Evolutionary conservation across 2,888 invertebrate species (phyloP).

Genomic region (Agelastica alni): DNA sequence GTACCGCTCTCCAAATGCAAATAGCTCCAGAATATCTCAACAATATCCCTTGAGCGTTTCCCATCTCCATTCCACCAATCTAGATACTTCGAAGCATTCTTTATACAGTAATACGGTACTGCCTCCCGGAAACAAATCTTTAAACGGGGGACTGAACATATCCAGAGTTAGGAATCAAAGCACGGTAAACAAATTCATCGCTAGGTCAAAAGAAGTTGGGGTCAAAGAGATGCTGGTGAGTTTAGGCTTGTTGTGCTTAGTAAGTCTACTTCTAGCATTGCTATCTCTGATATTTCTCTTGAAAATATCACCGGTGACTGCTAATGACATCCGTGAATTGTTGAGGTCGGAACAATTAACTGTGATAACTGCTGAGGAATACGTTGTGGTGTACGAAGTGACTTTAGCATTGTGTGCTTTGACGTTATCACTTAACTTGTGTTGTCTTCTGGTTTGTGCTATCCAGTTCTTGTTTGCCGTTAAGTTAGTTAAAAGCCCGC

Average conservation of each 20-base stretch:
- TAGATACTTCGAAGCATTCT: constrained; percentile 70
- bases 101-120: constrained; percentile 61
- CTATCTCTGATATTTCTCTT: constrained; percentile 83
- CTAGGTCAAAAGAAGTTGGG: constrained; percentile 61
- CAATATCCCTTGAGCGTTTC: constrained; percentile 71
- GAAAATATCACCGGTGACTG: constrained; percentile 76
- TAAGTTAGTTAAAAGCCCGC: constrained; percentile 85
- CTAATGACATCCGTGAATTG: constrained; percentile 62
- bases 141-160: constrained; percentile 65
- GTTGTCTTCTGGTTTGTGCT: constrained; percentile 90
- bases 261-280: constrained; percentile 81
- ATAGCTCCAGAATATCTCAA: constrained; percentile 53
- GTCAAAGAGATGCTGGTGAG: constrained; percentile 83
- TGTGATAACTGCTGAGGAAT: constrained; percentile 74
- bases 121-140: constrained; percentile 46
- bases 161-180: constrained; percentile 59
- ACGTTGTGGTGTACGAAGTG: constrained; percentile 88
- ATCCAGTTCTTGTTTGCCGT: constrained; percentile 94
- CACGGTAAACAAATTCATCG: constrained; percentile 53
- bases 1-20: constrained; percentile 49
- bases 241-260: constrained; percentile 81
- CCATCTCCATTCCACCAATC: constrained; percentile 62
- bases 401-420: constrained; percentile 87
- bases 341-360: constrained; percentile 62
- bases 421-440: constrained; percentile 84